Conservation (phyloP, 1,140 invertebrate genomes). For the Drosophila ohnishii region DNA sequence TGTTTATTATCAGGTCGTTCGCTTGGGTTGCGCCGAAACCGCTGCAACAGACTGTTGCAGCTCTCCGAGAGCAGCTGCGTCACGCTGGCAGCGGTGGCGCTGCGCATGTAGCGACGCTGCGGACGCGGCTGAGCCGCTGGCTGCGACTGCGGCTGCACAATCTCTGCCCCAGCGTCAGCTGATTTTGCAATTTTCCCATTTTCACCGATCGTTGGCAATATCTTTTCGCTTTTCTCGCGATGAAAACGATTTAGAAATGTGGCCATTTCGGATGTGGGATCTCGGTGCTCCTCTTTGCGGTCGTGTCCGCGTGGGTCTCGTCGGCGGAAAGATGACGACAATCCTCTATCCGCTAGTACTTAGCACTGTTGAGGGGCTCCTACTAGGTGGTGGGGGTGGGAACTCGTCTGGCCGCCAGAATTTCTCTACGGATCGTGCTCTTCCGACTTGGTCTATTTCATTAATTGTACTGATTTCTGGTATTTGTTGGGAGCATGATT, state of each 20-base stretch:
- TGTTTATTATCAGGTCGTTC: slow-evolving; percentile 83
- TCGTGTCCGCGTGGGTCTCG: slow-evolving; percentile 38
- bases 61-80: slow-evolving; percentile 92
- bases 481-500: slow-evolving; percentile 48
- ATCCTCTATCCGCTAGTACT: slow-evolving; percentile 32
- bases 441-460: slow-evolving; percentile 64
- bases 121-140: slow-evolving; percentile 81
- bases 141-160: slow-evolving; percentile 66
- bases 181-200: slow-evolving; percentile 55
- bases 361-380: slow-evolving; percentile 6
- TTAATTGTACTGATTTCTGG: slow-evolving; percentile 61
- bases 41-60: slow-evolving; percentile 91
- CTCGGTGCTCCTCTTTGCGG: slow-evolving; percentile 29
- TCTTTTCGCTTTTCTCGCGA: slow-evolving; percentile 82
- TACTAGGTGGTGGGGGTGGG: slow-evolving; percentile 4
- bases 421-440: slow-evolving; percentile 32
- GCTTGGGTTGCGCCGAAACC: slow-evolving; percentile 89
- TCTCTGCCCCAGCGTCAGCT: slow-evolving; percentile 54
- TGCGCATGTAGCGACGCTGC: slow-evolving; percentile 88
- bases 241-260: slow-evolving; percentile 82
- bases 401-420: slow-evolving; percentile 14
- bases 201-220: slow-evolving; percentile 56
- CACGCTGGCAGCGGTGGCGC: slow-evolving; percentile 90
- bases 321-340: slow-evolving; percentile 52
- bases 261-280: slow-evolving; percentile 50